Evolutionary conservation across 2,113 vertebrate species (phyloP).

Genomic region (Myrmophylax atrothorax): DNA sequence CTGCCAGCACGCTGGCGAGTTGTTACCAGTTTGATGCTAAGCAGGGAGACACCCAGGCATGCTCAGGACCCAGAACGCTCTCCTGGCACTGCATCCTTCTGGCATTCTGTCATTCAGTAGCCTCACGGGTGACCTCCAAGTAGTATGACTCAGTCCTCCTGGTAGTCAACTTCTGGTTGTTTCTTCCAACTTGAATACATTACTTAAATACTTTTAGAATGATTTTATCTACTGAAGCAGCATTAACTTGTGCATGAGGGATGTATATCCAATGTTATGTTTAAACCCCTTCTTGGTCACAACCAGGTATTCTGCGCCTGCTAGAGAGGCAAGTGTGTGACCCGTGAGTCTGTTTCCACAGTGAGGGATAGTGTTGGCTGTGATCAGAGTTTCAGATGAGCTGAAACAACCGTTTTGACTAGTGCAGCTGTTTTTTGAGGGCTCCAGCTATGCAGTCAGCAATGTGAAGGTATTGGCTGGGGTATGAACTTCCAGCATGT

Average conservation of each 20-base stretch:
- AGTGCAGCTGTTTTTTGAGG: conserved; percentile 39
- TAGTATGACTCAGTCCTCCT: conserved; percentile 44
- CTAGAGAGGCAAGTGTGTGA: not conserved
- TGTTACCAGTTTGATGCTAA: not conserved
- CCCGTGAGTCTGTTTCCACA: not conserved
- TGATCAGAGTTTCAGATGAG: not conserved
- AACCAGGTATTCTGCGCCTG: not conserved
- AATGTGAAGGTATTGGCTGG: not conserved
- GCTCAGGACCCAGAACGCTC: rapidly evolving
- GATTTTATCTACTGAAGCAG: conserved; percentile 6
- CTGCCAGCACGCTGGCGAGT: not conserved
- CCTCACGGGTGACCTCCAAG: not conserved
- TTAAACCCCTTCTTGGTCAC: not conserved
- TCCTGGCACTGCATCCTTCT: not conserved
- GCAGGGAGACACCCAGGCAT: not conserved
- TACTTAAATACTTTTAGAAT: not conserved
- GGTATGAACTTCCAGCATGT: not conserved
- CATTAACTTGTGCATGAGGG: not conserved
- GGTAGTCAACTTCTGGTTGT: conserved; percentile 18
- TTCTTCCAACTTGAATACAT: conserved; percentile 33
- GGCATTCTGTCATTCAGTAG: conserved; percentile 3
- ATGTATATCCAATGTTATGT: not conserved
- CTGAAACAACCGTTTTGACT: not conserved
- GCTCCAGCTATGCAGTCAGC: conserved; percentile 10
- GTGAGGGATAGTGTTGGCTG: not conserved